Evolutionary conservation across 2,888 invertebrate species (phyloP).

Genomic region (Trichogramma evanescens): DNA sequence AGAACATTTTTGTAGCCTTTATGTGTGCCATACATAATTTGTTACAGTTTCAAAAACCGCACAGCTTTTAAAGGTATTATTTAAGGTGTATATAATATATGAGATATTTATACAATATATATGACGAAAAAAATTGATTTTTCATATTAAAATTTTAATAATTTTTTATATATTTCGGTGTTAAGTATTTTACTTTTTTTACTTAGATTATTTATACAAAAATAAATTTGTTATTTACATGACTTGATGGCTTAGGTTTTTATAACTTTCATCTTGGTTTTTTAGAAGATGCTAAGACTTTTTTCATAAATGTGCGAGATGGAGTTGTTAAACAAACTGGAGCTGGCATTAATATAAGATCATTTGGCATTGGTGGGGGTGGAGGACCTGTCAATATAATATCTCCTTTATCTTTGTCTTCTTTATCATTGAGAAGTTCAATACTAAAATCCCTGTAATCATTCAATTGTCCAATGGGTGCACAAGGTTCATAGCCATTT

Average conservation of each 20-base stretch:
- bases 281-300: conserved; percentile 14
- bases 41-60: conserved; percentile 2
- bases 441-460: conserved; percentile 44
- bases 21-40: conserved; percentile 6
- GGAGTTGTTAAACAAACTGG: conserved; percentile 19
- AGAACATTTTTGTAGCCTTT: background rate
- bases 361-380: conserved; percentile 45
- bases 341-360: conserved; percentile 21
- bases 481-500: conserved; percentile 64
- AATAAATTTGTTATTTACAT: conserved; percentile 17
- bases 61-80: conserved; percentile 8
- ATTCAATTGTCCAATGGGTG: conserved; percentile 61
- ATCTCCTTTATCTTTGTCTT: conserved; percentile 14
- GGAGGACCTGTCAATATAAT: conserved; percentile 35
- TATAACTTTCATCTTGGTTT: background rate
- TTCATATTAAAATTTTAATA: conserved; percentile 10
- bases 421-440: background rate
- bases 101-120: conserved; percentile 4
- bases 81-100: background rate
- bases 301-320: conserved; percentile 25
- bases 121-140: background rate
- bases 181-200: conserved; percentile 3
- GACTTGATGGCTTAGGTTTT: conserved; percentile 8
- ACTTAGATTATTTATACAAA: background rate
- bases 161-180: background rate